Evolutionary conservation across 2,797 vertebrate species (phyloP).

Genomic region (Fundulus diaphanus): DNA sequence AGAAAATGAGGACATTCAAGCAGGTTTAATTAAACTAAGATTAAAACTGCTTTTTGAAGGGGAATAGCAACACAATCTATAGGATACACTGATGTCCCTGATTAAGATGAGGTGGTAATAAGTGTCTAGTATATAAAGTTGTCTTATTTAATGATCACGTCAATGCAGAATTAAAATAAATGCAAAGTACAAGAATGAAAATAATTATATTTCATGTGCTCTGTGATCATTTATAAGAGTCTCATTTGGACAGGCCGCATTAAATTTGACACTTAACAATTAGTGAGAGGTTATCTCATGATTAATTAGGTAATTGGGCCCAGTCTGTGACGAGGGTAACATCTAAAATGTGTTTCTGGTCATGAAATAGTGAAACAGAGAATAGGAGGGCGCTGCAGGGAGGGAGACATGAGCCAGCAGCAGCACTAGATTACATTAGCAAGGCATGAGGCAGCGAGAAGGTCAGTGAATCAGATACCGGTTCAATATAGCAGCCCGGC

Average conservation of each 20-base stretch:
- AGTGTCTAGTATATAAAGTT: too few species aligned
- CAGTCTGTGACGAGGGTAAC: slow-evolving; percentile 27
- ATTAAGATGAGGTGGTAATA: too few species aligned
- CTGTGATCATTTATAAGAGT: neutral
- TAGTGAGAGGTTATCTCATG: neutral
- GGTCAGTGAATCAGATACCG: slow-evolving; percentile 83
- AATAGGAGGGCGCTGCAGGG: slow-evolving; percentile 42
- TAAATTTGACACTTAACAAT: neutral
- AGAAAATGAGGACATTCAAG: neutral
- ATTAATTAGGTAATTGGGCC: slow-evolving; percentile 4
- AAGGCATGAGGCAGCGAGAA: slow-evolving; percentile 85
- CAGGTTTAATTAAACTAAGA: neutral
- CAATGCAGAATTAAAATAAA: neutral
- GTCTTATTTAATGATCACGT: neutral
- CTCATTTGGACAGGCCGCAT: neutral
- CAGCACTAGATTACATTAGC: slow-evolving; percentile 86
- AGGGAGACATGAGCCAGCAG: slow-evolving; percentile 71
- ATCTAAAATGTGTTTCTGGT: slow-evolving; percentile 10
- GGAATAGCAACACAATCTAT: neutral
- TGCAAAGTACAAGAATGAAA: neutral
- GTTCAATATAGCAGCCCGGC: slow-evolving; percentile 70
- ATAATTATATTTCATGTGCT: neutral
- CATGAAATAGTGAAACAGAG: slow-evolving; percentile 11
- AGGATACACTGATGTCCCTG: neutral
- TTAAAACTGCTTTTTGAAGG: neutral